Percentiles rank a stretch among this genome's conserved stretches.
phyloP scores from a whole-genome alignment of 2,888 invertebrate species.

The Parasteatoda lunata region DNA sequence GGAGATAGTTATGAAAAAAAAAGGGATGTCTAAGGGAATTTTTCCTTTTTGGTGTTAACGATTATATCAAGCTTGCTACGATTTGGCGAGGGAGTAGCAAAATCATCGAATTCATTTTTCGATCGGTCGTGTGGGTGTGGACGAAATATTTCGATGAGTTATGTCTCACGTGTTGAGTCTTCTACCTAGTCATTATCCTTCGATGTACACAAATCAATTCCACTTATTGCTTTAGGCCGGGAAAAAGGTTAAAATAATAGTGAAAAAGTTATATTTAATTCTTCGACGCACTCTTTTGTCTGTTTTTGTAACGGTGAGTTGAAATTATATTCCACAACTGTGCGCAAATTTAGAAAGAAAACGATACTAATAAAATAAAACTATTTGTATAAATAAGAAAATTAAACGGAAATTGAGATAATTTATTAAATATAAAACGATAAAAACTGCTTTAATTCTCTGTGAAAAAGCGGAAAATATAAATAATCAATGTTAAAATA shows the following conservation, averaged over 20 bases:
- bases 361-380: no score
- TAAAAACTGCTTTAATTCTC: no score
- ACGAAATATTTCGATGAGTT: conserved; percentile 1
- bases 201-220: conserved; percentile 1
- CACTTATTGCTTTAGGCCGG: background rate
- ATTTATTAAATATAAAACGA: no score
- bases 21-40: background rate
- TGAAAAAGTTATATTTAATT: no score
- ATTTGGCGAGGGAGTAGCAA: background rate
- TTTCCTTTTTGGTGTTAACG: background rate
- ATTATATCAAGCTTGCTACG: background rate
- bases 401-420: no score
- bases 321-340: no score
- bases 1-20: background rate
- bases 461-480: no score
- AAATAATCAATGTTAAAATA: no score
- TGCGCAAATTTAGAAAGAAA: no score
- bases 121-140: conserved; percentile 4
- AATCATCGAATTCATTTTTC: conserved; percentile 4
- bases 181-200: background rate
- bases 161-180: background rate
- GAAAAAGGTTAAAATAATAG: background rate
- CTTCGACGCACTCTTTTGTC: no score
- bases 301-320: no score
- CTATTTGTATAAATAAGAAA: no score